Percentiles rank a stretch among this genome's conserved stretches.
phyloP scores from a whole-genome alignment of 2,888 invertebrate genomes.

The Drosophila percnosoma region DNA sequence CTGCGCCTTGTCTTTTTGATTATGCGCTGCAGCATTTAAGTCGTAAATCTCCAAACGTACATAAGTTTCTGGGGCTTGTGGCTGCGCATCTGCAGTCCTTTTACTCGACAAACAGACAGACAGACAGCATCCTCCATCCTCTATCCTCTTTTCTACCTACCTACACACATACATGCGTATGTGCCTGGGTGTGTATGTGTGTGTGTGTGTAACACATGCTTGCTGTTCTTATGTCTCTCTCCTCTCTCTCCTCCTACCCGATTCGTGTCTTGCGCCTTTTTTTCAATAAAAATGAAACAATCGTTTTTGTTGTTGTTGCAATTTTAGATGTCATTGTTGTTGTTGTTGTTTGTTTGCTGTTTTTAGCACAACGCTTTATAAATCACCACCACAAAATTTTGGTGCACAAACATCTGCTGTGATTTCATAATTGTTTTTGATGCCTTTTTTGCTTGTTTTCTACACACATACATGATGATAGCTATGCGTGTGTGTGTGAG shows the following conservation, averaged over 20 bases:
- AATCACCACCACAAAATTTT: conserved; percentile 76
- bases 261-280: conserved; percentile 43
- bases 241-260: conserved; percentile 26
- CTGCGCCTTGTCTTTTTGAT: conserved; percentile 73
- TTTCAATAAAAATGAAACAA: conserved; percentile 43
- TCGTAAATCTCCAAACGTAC: conserved; percentile 69
- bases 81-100: conserved; percentile 80
- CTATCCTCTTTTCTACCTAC: conserved; percentile 29
- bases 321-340: conserved; percentile 55
- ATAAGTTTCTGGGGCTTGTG: conserved; percentile 63
- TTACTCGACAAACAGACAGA: conserved; percentile 28
- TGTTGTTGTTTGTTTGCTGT: conserved; percentile 37
- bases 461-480: conserved; percentile 47
- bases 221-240: conserved; percentile 16
- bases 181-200: conserved; percentile 6
- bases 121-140: conserved; percentile 66
- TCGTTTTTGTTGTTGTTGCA: conserved; percentile 32
- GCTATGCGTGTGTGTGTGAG: conserved; percentile 32
- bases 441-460: conserved; percentile 36
- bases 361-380: conserved; percentile 70
- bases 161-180: conserved; percentile 6
- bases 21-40: conserved; percentile 80
- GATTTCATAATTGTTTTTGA: conserved; percentile 79
- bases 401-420: conserved; percentile 74
- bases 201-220: conserved; percentile 55